phyloP scores from a whole-genome alignment of 2,113 vertebrate species.

The Sander vitreus region DNA sequence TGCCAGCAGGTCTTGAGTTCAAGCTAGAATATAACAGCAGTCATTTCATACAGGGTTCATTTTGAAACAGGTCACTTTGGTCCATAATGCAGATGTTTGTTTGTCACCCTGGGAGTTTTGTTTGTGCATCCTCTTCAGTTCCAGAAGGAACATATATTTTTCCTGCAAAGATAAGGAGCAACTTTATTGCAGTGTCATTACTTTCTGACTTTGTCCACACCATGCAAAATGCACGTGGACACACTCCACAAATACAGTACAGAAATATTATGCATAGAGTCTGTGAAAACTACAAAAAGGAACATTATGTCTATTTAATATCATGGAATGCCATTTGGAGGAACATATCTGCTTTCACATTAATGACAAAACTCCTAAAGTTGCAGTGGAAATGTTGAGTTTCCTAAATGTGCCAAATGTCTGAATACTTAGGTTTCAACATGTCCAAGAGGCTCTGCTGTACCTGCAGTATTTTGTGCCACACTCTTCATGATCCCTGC shows the following conservation, averaged over 20 bases:
- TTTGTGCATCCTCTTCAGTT: conserved; percentile 26
- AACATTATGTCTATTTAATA: not conserved
- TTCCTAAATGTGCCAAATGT: not conserved
- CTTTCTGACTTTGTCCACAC: not conserved
- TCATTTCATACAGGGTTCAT: not conserved
- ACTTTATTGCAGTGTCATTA: conserved; percentile 25
- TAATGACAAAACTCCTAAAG: not conserved
- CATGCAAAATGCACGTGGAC: conserved; percentile 27
- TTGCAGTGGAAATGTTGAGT: not conserved
- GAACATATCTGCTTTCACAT: not conserved
- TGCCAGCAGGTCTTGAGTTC: not conserved
- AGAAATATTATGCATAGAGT: not conserved
- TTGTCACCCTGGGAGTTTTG: not conserved
- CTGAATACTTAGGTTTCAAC: not conserved
- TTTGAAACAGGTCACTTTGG: not conserved
- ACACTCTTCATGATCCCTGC: conserved; percentile 81
- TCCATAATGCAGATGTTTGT: conserved; percentile 34
- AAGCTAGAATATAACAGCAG: not conserved
- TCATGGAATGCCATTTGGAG: not conserved
- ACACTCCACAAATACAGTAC: not conserved
- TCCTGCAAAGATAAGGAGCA: conserved; percentile 68
- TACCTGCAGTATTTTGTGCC: conserved; percentile 86
- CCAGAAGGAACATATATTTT: conserved; percentile 67
- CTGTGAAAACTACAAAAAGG: not conserved
- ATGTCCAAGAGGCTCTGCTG: not conserved